Conservation (phyloP, 2,797 vertebrate genomes). For the Coccyzus lansbergi region DNA sequence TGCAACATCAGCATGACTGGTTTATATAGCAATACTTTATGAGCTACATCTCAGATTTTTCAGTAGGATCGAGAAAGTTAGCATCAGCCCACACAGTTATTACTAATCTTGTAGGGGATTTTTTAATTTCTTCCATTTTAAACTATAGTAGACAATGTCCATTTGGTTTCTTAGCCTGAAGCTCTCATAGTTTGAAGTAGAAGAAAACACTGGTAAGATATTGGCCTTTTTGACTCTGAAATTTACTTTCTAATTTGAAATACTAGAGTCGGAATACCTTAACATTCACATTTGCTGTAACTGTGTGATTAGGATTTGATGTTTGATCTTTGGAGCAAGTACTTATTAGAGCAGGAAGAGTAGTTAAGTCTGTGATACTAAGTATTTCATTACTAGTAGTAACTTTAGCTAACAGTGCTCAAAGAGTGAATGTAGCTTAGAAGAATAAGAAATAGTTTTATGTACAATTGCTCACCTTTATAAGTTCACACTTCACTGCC, state of each 20-base stretch:
- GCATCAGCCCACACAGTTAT: not conserved
- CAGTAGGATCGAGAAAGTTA: not conserved
- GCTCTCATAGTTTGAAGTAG: not conserved
- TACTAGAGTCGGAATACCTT: not conserved
- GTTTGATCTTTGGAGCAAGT: constrained; percentile 13
- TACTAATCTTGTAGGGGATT: not conserved
- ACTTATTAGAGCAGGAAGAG: not conserved
- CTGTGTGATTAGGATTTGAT: not conserved
- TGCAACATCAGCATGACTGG: not conserved
- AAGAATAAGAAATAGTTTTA: constrained; percentile 9
- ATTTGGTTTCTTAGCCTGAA: not conserved
- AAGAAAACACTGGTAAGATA: not conserved
- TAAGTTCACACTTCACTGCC: constrained; percentile 17
- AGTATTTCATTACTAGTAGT: not conserved
- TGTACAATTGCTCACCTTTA: constrained; percentile 2
- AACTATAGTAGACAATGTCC: not conserved
- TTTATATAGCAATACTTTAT: not conserved
- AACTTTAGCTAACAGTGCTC: not conserved
- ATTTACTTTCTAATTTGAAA: not conserved
- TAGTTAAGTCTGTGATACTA: not conserved
- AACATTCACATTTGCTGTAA: not conserved
- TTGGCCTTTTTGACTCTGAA: not conserved
- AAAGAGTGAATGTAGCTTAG: not conserved
- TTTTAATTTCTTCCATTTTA: not conserved
- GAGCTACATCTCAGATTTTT: not conserved